A percentile compares a stretch with the other conserved stretches of the same genome.
These are phyloP conservation scores for Lycaena phlaeas DNA, from an alignment of 2,888 invertebrate species.

Conservation along the genomic window DNA sequence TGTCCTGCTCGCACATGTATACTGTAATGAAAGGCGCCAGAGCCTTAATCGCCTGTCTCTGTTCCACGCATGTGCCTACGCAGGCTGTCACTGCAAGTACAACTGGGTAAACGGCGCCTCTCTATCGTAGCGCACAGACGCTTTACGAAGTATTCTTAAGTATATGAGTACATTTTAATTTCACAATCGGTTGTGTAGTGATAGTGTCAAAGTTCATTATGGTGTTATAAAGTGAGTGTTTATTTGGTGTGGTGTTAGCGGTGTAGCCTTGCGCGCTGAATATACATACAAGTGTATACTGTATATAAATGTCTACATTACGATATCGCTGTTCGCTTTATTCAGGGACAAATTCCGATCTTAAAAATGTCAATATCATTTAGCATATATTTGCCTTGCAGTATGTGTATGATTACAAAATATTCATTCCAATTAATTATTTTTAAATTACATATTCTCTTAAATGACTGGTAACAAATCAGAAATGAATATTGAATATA, in stretches of 20 bases:
- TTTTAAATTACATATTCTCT: no score
- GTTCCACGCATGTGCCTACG: slow-evolving; percentile 43
- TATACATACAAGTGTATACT: slow-evolving; percentile 27
- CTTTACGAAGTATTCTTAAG: slow-evolving; percentile 12
- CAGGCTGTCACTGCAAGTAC: slow-evolving; percentile 50
- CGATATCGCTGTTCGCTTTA: slow-evolving; percentile 31
- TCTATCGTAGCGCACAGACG: slow-evolving; percentile 52
- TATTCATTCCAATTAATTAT: no score
- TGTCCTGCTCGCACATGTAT: slow-evolving; percentile 41
- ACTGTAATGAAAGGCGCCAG: slow-evolving; percentile 34
- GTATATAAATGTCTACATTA: slow-evolving; percentile 46
- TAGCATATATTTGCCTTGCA: slow-evolving; percentile 6
- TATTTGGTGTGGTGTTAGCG: slow-evolving; percentile 26
- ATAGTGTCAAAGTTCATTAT: slow-evolving; percentile 49
- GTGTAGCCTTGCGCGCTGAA: slow-evolving; percentile 38
- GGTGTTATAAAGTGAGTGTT: slow-evolving; percentile 50
- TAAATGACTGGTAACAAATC: no score
- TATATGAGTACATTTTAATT: slow-evolving; percentile 17
- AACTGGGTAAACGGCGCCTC: slow-evolving; percentile 42
- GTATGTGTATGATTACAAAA: no score
- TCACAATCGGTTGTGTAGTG: slow-evolving; percentile 31
- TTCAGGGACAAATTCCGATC: slow-evolving; percentile 43
- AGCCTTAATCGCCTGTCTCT: slow-evolving; percentile 53
- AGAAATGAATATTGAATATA: no score
- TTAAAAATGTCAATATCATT: slow-evolving; percentile 13